Base-by-base conservation (phyloP, 2,888 invertebrate species). In the Stegana nigrithorax region DNA sequence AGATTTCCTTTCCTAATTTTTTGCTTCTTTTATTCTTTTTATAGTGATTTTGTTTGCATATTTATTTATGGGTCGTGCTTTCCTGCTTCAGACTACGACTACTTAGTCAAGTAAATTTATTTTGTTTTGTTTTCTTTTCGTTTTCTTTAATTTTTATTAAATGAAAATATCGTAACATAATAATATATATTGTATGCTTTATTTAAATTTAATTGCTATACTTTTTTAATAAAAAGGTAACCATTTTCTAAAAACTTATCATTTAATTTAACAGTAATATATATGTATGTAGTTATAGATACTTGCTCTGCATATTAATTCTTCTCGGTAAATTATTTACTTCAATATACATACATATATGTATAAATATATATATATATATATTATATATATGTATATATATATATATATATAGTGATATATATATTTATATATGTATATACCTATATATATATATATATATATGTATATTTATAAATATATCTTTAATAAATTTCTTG, bases 201-300 rank as follows among this genome's bases (percentile, higher is more conserved):
- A 69, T 73, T 76, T 76, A 68, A 70, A 75, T 73, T 58, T 75
- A 73, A 63, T 68, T 77, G 64, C 71, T 51, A 8, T 44, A 4
- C 51, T 50, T 53, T 57, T 39, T 25, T 53, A 67, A 73, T 73
- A 76, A 75, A 73, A 76, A 73, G 65, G 74, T 75, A 76, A 73
- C 75, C 72, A 75, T 67, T 75, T 73, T 75, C 76, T 78, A 78
- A 79, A 78, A 78, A 78, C 78, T 78, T 78, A 79, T 75, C 73
- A 53, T 60, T 67, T 77, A 74, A 73, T 75, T 74, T 77, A 77
- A 77, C 77, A 77, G 73, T 73, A 73, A 73, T 70, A 62, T 62
- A 66, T 71, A 25, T 73, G 65, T 70, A 68, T 47, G 50, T 67
- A 56, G 66, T 60, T 67, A 66, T 71, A 71, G 70, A 72, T 63